Evolutionary conservation across 2,113 vertebrate species (phyloP), one percentile per base, ranked within the genome.

Genomic region (Eudyptes chrysolophus): DNA sequence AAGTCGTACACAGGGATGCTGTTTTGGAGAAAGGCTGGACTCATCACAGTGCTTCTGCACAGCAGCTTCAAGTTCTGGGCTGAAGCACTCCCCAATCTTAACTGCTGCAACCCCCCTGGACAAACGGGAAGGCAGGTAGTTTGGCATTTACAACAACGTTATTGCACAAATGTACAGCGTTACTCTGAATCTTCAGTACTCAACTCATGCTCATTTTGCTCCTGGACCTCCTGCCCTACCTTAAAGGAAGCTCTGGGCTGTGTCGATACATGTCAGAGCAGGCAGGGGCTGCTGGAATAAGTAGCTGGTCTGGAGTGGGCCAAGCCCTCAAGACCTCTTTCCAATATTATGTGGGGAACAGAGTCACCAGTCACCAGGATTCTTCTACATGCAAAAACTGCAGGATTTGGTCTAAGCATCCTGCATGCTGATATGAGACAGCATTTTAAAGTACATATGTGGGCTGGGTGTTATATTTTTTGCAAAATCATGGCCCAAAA

Each of bases 401-500:
- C 80, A 90, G 40, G 80, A 68, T 89, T 92, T 94, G 52, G n/a
- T 75, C 76, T 57, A 60, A 89, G 77, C 76, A 68, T 89, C 83
- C 38, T 38, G 38, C 38, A 38, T 38, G 38, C 38, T 87, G 92
- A 78, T 64, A 69, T 49, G 74, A 97, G 68, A 61, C 84, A 92
- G 86, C 84, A 84, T 72, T 96, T 94, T 90, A 20, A 84, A 96
- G 94, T 71, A 64, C 64, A 13, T 94, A 68, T 24, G 95, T 97
- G 83, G 96, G 96, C 69, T 94, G 88, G 86, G 90, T 92, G 95
- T 92, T 96, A 79, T 2, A 74, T 89, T 95, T 87, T 96, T 94
- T 90, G 74, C 83, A 60, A 87, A 95, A 96, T 81, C 86, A 84
- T 71, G 65, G 83, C 89, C 83, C 75, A 4, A 38, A 92, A 92